A percentile compares a stretch with the other conserved stretches of the same genome.
phyloP scores from a whole-genome alignment of 2,888 invertebrate genomes.

The Amblyjoppa proteus region DNA sequence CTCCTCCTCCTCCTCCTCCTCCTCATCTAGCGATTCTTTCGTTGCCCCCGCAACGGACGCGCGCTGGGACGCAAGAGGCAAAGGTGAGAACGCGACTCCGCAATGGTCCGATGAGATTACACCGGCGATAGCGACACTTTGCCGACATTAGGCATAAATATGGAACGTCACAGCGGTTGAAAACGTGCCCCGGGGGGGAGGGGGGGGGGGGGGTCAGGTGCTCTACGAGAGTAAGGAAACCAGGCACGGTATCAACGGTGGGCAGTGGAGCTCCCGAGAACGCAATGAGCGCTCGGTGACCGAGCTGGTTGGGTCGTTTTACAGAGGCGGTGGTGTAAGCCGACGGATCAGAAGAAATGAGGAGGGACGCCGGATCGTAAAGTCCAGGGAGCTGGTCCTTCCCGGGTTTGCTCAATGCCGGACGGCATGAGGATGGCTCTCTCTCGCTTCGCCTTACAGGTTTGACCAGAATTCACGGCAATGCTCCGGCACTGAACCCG shows the following conservation, averaged over 20 bases:
- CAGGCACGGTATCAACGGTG: constrained; percentile 42
- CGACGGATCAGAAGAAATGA: constrained; percentile 69
- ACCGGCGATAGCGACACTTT: constrained; percentile 68
- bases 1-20: background rate
- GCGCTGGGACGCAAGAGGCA: constrained; percentile 44
- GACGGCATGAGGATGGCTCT: constrained; percentile 1
- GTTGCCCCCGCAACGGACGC: constrained; percentile 13
- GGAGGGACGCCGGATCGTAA: constrained; percentile 71
- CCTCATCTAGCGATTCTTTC: background rate
- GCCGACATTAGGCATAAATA: constrained; percentile 74
- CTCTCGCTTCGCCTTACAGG: constrained; percentile 73
- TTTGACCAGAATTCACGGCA: constrained; percentile 81
- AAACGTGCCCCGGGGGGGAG: constrained; percentile 10
- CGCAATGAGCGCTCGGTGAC: background rate
- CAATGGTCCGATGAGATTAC: constrained; percentile 13
- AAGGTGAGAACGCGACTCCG: constrained; percentile 66
- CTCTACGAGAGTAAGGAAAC: constrained; percentile 38
- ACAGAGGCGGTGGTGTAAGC: constrained; percentile 50
- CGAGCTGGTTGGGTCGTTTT: background rate
- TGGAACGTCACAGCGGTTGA: constrained; percentile 73
- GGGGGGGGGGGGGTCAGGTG: constrained; percentile 59
- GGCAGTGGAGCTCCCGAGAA: constrained; percentile 10
- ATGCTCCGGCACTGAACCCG: constrained; percentile 76
- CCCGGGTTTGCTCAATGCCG: constrained; percentile 41
- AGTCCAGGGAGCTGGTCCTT: constrained; percentile 69